Evolutionary conservation across 1,140 invertebrate genomes (phyloP), one percentile per base, ranked within the genome.

Genomic region (Cyclina sinensis): DNA sequence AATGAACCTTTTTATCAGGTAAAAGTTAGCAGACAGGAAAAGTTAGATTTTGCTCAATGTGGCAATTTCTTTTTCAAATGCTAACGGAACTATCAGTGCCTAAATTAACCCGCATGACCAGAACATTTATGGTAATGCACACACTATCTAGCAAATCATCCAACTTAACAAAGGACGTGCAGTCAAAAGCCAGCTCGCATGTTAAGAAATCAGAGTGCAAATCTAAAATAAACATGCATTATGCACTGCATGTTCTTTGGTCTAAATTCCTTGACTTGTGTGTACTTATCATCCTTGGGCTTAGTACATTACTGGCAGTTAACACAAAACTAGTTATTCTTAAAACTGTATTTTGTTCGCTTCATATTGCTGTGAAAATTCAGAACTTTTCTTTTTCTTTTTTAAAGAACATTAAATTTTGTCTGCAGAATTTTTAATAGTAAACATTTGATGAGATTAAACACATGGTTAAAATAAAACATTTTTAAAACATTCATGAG

Each of bases 1-100:
- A 65, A 65, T 30, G 59, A 65, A 65, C 27, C 59, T 21, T 35
- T 65, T 65, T 65, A 65, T 65, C 27, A 30, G 59, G 59, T 30
- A 30, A 30, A 18, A 54, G 5, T 24, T 5, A 59, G 24, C 59
- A 65, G 54, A 57, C 51, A 65, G 59, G n/a, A n/a, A 65, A 65
- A 65, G 27, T 24, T 4, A 65, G 1, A 30, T 65, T 65, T 35
- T 65, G 30, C 43, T 30, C 32, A 37, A 57, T 57, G 16, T 57
- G 5, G 54, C 54, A 57, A 21, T 57, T 57, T n/a, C n/a, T n/a
- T 18, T 57, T 24, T 57, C 24, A 14, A 70, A 70, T 35, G 12
- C 65, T 37, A 18, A 32, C 65, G 35, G 32, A 39, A 70, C 65
- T 70, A 70, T 70, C 65, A 12, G 32, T 5, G 24, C n/a, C 57